Evolutionary conservation across 2,113 vertebrate species (phyloP), one percentile per base, ranked within the genome.

Genomic region (Urocolius indicus): DNA sequence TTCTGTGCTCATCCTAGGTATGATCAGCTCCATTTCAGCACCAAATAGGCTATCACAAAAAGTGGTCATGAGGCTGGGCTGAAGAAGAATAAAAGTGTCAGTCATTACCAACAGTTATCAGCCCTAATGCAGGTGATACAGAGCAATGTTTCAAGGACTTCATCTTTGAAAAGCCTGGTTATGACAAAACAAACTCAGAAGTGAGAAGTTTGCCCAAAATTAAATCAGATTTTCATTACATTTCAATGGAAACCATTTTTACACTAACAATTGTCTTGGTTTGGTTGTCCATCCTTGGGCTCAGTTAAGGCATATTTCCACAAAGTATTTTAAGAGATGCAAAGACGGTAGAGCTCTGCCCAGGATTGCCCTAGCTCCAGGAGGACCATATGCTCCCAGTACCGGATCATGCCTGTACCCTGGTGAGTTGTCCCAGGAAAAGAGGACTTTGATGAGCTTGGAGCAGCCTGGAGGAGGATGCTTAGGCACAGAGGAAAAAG

Each of bases 1-100:
- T 57, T 77, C 94, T 51, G 68, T 74, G 88, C 85, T 94, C 68
- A 83, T 57, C 59, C 34, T 19, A 26, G 83, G 29, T 38, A 32
- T 13, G 54, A 84, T 46, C 66, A 94, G 77, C 91, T 93, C 45
- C 49, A 46, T 90, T 89, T 78, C 89, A 67, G 65, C 76, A 84
- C 48, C 69, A 59, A 84, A 61, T 19, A 62, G 71, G 36, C 69
- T 72, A 27, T 34, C 69, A 87, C 52, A 84, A 65, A 94, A 45
- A 5, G 21, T 20, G 15, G 69, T 61, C 65, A 30, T 5, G 6
- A 63, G 69, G 58, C 62, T 55, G n/a, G 48, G 57, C 22, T 30
- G 66, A 48, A 66, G 32, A 69, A 51, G 59, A 57, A 88, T 20
- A 12, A 51, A 62, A 45, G 45, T 9, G 9, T 24, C 0, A 0